These are phyloP conservation scores for Xyrauchen texanus DNA, from an alignment of 2,113 vertebrate genomes.

Conservation along the genomic window DNA sequence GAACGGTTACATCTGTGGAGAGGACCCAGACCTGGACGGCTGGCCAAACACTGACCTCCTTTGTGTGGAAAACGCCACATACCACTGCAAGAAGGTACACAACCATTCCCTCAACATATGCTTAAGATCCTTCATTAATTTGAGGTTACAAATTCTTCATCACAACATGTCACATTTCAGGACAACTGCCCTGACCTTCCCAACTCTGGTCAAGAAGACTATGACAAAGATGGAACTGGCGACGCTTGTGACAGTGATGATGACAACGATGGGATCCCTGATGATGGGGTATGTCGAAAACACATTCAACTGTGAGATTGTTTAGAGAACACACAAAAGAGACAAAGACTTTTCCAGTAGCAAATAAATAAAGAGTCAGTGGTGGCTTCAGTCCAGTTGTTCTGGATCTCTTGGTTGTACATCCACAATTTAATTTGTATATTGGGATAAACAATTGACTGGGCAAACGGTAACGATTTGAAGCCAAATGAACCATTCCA, in stretches of 20 bases:
- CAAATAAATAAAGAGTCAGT: conserved; percentile 53
- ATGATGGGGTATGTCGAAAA: conserved; percentile 85
- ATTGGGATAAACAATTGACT: conserved; percentile 61
- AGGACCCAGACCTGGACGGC: conserved; percentile 93
- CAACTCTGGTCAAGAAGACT: conserved; percentile 98
- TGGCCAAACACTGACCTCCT: conserved; percentile 90
- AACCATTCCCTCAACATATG: conserved; percentile 37
- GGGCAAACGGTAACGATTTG: conserved; percentile 49
- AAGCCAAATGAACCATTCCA: too few relatives aligned
- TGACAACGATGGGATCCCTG: conserved; percentile 92
- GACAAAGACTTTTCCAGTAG: conserved; percentile 56
- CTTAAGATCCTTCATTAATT: not conserved
- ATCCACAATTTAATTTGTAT: conserved; percentile 62
- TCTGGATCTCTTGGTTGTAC: conserved; percentile 53
- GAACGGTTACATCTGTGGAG: conserved; percentile 93
- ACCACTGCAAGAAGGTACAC: conserved; percentile 96
- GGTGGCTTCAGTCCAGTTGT: conserved; percentile 51
- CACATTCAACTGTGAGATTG: conserved; percentile 52
- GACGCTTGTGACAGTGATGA: conserved; percentile 96
- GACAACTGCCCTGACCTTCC: conserved; percentile 96
- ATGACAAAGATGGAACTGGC: conserved; percentile 94
- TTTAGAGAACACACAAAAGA: conserved; percentile 15
- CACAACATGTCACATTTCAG: conserved; percentile 68
- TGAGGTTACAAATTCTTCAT: conserved; percentile 28
- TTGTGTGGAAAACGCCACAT: conserved; percentile 95